A percentile compares a stretch with the other conserved stretches of the same genome.
Evolutionary conservation across 2,888 invertebrate species (phyloP).

Genomic region (Cryptosula pallasiana): DNA sequence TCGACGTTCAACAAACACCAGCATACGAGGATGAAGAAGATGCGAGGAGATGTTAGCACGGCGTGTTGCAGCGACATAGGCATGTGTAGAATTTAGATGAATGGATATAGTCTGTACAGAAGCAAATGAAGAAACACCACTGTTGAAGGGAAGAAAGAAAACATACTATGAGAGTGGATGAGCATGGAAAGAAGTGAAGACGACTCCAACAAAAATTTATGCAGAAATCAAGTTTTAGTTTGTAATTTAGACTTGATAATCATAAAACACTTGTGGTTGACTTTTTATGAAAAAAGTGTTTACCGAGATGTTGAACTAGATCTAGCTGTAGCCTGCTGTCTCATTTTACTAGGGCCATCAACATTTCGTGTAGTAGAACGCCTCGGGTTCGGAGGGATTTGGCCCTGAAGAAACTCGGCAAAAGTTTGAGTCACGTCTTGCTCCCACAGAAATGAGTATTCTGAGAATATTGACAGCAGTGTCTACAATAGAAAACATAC

Average conservation of each 20-base stretch:
- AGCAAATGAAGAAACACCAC: neutral
- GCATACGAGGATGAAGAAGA: neutral
- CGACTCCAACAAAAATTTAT: too few relatives aligned
- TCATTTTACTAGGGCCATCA: constrained; percentile 31
- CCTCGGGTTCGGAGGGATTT: constrained; percentile 44
- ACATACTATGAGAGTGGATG: too few relatives aligned
- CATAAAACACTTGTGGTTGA: too few relatives aligned
- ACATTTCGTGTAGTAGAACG: constrained; percentile 35
- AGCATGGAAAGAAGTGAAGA: too few relatives aligned
- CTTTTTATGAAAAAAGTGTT: too few relatives aligned
- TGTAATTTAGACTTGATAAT: too few relatives aligned
- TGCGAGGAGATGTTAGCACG: neutral
- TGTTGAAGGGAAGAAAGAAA: neutral
- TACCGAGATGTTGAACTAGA: constrained; percentile 10
- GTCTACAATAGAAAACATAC: constrained; percentile 34
- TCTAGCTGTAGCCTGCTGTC: constrained; percentile 31
- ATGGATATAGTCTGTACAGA: neutral
- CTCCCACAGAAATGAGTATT: constrained; percentile 49
- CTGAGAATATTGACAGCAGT: constrained; percentile 41
- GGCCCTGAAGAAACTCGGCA: constrained; percentile 45
- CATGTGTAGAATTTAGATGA: neutral
- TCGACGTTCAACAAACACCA: too few relatives aligned
- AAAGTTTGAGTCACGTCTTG: constrained; percentile 51
- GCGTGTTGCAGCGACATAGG: neutral
- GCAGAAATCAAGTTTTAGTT: too few relatives aligned